Evolutionary conservation across 2,888 invertebrate genomes (phyloP).

Genomic region (Synanthedon vespiformis): DNA sequence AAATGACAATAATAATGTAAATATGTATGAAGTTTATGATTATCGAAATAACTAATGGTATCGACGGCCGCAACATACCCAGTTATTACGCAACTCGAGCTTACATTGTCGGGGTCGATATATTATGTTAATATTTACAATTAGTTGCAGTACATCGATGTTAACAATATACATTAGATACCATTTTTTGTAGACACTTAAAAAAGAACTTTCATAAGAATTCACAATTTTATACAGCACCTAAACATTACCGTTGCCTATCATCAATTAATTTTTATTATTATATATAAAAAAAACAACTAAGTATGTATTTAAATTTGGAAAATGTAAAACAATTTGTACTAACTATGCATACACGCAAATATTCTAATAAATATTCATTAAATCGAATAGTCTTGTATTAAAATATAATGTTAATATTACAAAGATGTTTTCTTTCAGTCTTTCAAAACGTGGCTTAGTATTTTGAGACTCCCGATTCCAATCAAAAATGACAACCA

Average conservation of each 20-base stretch:
- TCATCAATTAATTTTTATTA: background rate
- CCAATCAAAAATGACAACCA: no score
- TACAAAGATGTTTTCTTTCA: constrained; percentile 26
- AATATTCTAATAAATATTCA: background rate
- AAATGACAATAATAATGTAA: no score
- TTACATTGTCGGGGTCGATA: no score
- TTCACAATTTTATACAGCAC: constrained; percentile 44
- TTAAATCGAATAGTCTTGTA: background rate
- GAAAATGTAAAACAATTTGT: background rate
- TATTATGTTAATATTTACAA: no score
- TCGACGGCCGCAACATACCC: no score
- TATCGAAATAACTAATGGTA: no score
- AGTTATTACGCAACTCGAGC: no score
- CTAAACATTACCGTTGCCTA: constrained; percentile 20
- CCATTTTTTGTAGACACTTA: no score
- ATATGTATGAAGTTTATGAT: no score
- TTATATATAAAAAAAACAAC: no score
- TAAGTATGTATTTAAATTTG: background rate
- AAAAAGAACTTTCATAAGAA: constrained; percentile 28
- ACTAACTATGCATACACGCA: background rate
- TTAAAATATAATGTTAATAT: constrained; percentile 5
- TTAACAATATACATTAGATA: no score
- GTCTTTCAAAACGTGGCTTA: constrained; percentile 21
- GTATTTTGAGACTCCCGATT: constrained; percentile 12
- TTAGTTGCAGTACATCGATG: no score